Evolutionary conservation across 2,797 vertebrate species (phyloP), one percentile per base, ranked within the genome.

Genomic region (Rhinatrema bivittatum): DNA sequence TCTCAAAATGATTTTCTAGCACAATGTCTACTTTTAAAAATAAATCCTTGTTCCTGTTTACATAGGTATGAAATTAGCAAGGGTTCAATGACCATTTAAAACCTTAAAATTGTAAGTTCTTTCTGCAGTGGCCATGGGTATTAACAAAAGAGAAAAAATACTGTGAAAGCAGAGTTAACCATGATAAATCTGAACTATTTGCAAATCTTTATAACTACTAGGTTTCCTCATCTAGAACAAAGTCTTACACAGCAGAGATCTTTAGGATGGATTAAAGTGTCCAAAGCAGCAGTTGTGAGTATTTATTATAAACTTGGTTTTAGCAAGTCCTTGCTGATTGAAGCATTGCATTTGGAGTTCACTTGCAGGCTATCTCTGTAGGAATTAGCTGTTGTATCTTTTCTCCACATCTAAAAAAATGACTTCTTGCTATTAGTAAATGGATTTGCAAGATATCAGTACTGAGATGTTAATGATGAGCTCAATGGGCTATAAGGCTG

Each of bases 231-330:
- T 62, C 72, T 73, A 78, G 69, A 81, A 79, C 71, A 78, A 81
- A 74, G 53, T 53, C 78, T 82, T 74, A 77, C 66, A 62, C 70
- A 81, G 78, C 79, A 78, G 73, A 76, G 47, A 74, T 70, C 49
- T 36, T 46, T 56, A 72, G 67, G 64, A 82, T 79, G 68, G 70
- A 85, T 84, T 79, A 66, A 68, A 60, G 64, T 75, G 77, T 78
- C 69, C 72, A 76, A 65, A 68, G 46, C 41, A 67, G 72, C 74
- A 79, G 72, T 79, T 74, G 68, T 65, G 70, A 78, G 74, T 80
- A 75, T 85, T 74, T 83, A 78, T 80, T 80, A 82, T 50, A 60
- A 68, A 58, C 46, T 45, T 23, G 56, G 38, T 61, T 60, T 38
- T 49, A 51, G 68, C 42, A 51, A 65, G 56, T 53, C 72, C 69